Evolutionary conservation across 2,797 vertebrate genomes (phyloP).

Genomic region (Gephyroberyx darwinii): DNA sequence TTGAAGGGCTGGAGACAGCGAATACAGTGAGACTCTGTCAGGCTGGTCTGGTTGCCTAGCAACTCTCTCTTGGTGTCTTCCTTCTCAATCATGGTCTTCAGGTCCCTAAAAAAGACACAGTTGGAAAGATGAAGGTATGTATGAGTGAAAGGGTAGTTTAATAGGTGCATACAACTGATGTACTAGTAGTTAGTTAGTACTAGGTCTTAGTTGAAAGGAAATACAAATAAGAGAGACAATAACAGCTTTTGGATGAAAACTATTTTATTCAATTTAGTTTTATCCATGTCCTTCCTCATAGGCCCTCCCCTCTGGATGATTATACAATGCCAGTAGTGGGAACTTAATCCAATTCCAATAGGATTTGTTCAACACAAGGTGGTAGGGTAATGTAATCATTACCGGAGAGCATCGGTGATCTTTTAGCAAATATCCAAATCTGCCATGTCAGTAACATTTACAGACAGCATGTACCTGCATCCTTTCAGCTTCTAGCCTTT

Average conservation of each 20-base stretch:
- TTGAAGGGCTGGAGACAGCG: slow-evolving; percentile 87
- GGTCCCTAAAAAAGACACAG: slow-evolving; percentile 69
- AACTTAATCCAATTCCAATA: no score
- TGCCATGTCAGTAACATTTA: background rate
- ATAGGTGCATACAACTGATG: no score
- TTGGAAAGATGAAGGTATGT: background rate
- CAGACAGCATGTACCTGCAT: background rate
- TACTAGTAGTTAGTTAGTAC: no score
- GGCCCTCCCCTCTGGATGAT: no score
- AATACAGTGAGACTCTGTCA: slow-evolving; percentile 83
- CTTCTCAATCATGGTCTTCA: slow-evolving; percentile 82
- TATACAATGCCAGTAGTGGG: no score
- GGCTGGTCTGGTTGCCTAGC: slow-evolving; percentile 73
- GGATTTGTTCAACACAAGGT: no score
- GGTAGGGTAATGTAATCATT: no score
- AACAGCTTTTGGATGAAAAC: no score
- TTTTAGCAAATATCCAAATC: background rate
- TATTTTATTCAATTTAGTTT: no score
- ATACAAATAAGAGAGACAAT: no score
- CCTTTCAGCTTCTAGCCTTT: background rate
- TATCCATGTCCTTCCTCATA: no score
- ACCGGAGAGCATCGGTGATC: background rate
- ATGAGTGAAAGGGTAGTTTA: background rate
- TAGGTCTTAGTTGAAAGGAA: no score
- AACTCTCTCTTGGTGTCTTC: slow-evolving; percentile 83